phyloP scores from a whole-genome alignment of 1,140 invertebrate genomes.

The Delia radicum region DNA sequence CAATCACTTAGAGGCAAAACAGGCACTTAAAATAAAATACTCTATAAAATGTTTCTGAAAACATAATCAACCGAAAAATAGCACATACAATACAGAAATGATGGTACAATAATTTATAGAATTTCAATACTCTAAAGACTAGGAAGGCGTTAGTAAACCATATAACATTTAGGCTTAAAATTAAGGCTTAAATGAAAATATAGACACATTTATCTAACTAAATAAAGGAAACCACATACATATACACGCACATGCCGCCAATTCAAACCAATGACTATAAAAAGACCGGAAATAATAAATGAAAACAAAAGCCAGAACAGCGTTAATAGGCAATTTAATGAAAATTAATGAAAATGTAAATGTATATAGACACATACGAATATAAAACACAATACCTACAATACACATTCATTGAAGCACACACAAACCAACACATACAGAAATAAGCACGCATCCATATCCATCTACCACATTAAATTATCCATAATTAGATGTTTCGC shows the following conservation, averaged over 20 bases:
- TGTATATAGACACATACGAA: background rate
- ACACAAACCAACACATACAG: background rate
- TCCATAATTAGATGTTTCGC: background rate
- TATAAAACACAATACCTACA: background rate
- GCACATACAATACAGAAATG: too few relatives aligned
- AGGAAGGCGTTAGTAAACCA: too few relatives aligned
- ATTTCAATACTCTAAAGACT: background rate
- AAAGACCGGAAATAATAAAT: background rate
- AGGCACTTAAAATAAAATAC: too few relatives aligned
- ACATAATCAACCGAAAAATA: too few relatives aligned
- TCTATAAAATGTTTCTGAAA: too few relatives aligned
- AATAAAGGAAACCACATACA: background rate
- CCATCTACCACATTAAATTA: too few relatives aligned
- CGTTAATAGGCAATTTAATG: constrained; percentile 1
- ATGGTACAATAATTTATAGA: too few relatives aligned
- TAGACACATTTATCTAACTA: background rate
- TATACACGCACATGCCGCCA: background rate
- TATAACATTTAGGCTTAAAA: background rate
- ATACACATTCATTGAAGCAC: background rate
- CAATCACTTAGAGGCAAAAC: too few relatives aligned
- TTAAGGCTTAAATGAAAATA: background rate
- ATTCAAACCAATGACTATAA: background rate
- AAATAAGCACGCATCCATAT: too few relatives aligned
- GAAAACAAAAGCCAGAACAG: background rate
- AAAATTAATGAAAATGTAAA: background rate